Evolutionary conservation across 2,113 vertebrate species (phyloP).

Genomic region (Colinus virginianus): DNA sequence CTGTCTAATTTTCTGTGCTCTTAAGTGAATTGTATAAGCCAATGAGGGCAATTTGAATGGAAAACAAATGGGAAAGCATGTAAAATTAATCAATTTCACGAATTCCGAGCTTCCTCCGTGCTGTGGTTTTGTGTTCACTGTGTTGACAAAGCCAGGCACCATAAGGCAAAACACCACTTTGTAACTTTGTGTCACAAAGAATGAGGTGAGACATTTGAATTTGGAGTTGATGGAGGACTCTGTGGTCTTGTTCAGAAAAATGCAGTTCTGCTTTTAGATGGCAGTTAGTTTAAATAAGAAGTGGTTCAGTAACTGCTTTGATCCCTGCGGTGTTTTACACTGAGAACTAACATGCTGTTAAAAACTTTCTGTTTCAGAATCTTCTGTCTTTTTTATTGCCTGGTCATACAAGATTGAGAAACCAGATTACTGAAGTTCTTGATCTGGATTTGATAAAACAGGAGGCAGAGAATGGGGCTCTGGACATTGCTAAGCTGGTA

Average conservation of each 20-base stretch:
- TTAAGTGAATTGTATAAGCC: background rate
- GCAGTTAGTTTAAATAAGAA: background rate
- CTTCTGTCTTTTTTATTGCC: conserved; percentile 92
- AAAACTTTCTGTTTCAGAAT: conserved; percentile 77
- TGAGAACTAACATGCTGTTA: conserved; percentile 20
- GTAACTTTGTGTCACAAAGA: background rate
- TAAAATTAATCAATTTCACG: background rate
- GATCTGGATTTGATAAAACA: conserved; percentile 94
- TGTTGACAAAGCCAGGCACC: background rate
- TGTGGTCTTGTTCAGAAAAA: background rate
- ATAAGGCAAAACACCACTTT: background rate
- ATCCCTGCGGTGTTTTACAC: background rate
- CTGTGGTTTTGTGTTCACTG: background rate
- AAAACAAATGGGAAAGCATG: background rate
- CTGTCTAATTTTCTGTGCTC: background rate
- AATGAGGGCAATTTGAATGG: background rate
- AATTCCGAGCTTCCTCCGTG: background rate
- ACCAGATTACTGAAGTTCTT: conserved; percentile 90
- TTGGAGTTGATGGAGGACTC: background rate
- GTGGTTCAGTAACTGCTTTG: background rate
- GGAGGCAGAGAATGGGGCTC: conserved; percentile 91
- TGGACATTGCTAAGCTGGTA: conserved; percentile 90
- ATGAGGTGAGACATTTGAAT: background rate
- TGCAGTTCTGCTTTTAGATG: background rate
- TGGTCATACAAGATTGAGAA: conserved; percentile 87